Evolutionary conservation across 1,140 invertebrate species (phyloP).

Genomic region (Lerema accius): DNA sequence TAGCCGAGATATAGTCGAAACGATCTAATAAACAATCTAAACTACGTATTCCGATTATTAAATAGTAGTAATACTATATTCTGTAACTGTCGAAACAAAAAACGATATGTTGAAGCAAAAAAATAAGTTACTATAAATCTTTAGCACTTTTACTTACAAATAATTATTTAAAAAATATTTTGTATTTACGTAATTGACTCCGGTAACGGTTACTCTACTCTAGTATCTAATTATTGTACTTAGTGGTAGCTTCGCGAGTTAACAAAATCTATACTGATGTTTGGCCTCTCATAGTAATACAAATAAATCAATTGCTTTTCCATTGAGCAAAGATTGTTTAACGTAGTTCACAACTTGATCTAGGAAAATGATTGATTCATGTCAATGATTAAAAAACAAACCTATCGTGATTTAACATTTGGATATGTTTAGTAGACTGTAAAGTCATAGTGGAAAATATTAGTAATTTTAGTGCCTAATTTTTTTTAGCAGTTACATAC

Average conservation of each 20-base stretch:
- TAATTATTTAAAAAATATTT: conserved; percentile 33
- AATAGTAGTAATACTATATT: background rate
- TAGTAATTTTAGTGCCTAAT: background rate
- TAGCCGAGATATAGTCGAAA: background rate
- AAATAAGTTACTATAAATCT: conserved; percentile 31
- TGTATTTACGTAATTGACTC: conserved; percentile 63
- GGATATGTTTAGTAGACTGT: too few relatives aligned
- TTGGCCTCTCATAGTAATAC: conserved; percentile 23
- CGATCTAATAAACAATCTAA: background rate
- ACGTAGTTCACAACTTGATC: background rate
- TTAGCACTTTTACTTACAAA: conserved; percentile 22
- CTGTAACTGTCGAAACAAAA: background rate
- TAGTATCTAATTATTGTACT: conserved; percentile 72
- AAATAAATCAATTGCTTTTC: conserved; percentile 60
- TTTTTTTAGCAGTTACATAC: background rate
- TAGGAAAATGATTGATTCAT: background rate
- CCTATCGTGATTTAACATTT: too few relatives aligned
- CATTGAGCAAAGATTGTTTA: conserved; percentile 59
- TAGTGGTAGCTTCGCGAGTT: conserved; percentile 57
- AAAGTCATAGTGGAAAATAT: too few relatives aligned
- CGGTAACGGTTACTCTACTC: conserved; percentile 58
- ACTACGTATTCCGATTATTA: background rate
- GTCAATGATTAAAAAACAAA: too few relatives aligned
- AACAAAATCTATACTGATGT: conserved; percentile 30
- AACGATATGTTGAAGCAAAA: conserved; percentile 33